Percentiles rank a stretch among this genome's conserved stretches.
phyloP scores from a whole-genome alignment of 2,113 vertebrate genomes.

The Sprattus sprattus region DNA sequence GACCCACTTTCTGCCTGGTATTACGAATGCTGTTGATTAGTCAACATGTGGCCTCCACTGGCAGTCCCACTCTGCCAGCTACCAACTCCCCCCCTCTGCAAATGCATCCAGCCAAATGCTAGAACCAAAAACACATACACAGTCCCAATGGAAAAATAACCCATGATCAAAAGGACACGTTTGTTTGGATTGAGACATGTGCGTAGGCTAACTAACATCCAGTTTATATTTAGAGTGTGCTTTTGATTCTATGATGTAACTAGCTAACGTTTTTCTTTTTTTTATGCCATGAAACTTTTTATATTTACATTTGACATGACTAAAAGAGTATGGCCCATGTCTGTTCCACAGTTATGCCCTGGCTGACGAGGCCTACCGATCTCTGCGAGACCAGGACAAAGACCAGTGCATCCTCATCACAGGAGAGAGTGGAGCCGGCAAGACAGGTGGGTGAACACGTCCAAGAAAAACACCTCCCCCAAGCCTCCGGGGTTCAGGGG shows the following conservation, averaged over 20 bases:
- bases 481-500: not conserved
- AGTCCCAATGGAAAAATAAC: too few species aligned
- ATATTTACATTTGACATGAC: not conserved
- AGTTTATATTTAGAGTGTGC: too few species aligned
- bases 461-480: not conserved
- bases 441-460: conserved; percentile 81
- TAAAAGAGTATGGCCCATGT: not conserved
- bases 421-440: conserved; percentile 96
- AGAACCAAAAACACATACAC: too few species aligned
- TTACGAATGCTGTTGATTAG: conserved; percentile 54
- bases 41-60: conserved; percentile 33
- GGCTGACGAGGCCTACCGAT: conserved; percentile 96
- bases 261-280: too few species aligned
- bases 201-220: too few species aligned
- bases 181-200: too few species aligned
- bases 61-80: conserved; percentile 4
- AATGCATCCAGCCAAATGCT: too few species aligned
- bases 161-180: too few species aligned
- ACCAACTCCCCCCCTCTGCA: conserved; percentile 22
- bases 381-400: conserved; percentile 97
- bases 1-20: conserved; percentile 47
- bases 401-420: conserved; percentile 99
- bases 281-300: not conserved
- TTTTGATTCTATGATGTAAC: too few species aligned
- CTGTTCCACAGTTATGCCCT: conserved; percentile 86